Evolutionary conservation across 2,888 invertebrate species (phyloP).

Genomic region (Escarpia spicata): DNA sequence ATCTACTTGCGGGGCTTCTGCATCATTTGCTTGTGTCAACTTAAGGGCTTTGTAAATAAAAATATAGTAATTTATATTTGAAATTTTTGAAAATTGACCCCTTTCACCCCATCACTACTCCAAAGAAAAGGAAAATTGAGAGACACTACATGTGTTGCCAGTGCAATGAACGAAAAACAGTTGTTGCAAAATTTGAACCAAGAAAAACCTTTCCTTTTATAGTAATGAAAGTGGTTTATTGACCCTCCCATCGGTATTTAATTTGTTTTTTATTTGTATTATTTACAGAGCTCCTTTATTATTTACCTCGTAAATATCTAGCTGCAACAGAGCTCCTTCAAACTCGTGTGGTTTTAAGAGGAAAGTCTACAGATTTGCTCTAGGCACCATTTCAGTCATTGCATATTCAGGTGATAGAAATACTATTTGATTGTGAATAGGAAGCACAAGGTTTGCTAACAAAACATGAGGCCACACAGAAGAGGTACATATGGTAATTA

Average conservation of each 20-base stretch:
- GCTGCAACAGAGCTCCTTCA: not conserved
- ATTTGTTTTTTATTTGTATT: not conserved
- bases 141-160: too few species aligned
- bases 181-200: too few species aligned
- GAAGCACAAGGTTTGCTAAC: not conserved
- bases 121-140: too few species aligned
- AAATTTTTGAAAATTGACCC: too few species aligned
- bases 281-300: not conserved
- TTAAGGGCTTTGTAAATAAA: not conserved
- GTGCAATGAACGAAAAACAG: too few species aligned
- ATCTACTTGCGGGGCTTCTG: not conserved
- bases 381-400: not conserved
- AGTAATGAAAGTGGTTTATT: too few species aligned
- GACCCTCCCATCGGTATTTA: too few species aligned
- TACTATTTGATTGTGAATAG: not conserved
- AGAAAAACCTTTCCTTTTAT: too few species aligned
- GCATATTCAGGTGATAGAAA: not conserved
- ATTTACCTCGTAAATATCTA: too few species aligned
- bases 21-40: not conserved
- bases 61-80: too few species aligned
- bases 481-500: not conserved
- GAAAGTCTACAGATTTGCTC: not conserved
- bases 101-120: too few species aligned
- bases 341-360: not conserved
- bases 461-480: not conserved